phyloP scores from a whole-genome alignment of 2,888 invertebrate species.

The Hedychridium roseum region DNA sequence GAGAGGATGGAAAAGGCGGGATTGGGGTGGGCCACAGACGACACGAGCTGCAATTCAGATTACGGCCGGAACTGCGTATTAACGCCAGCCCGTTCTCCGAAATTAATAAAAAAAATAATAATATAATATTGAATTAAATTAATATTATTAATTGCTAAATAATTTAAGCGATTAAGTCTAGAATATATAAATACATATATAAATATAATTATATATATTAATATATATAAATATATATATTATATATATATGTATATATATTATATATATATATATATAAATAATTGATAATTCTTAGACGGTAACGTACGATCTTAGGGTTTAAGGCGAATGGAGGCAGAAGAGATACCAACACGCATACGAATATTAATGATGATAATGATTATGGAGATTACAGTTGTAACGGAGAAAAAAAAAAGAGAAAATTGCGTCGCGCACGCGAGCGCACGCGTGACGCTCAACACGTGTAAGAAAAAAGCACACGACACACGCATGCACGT shows the following conservation, averaged over 20 bases:
- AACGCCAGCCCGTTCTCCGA: conserved; percentile 62
- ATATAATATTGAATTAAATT: conserved; percentile 56
- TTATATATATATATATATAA: conserved; percentile 42
- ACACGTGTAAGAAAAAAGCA: no score
- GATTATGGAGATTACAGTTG: conserved; percentile 33
- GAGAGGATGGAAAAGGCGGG: conserved; percentile 18
- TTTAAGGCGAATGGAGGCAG: conserved; percentile 46
- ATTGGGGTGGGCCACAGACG: conserved; percentile 13
- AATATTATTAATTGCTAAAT: conserved; percentile 61
- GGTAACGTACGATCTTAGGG: conserved; percentile 54
- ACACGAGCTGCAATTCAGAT: conserved; percentile 36
- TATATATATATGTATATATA: conserved; percentile 40
- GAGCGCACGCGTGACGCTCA: conserved; percentile 18
- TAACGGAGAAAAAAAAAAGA: conserved; percentile 15
- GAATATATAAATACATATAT: conserved; percentile 46
- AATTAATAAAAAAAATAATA: conserved; percentile 59
- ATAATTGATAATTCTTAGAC: conserved; percentile 55
- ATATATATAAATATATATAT: conserved; percentile 44
- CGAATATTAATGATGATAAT: conserved; percentile 45
- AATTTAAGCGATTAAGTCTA: conserved; percentile 58
- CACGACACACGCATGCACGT: no score
- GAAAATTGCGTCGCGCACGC: conserved; percentile 11
- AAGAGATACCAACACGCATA: conserved; percentile 50
- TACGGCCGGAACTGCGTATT: conserved; percentile 56
- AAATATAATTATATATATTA: conserved; percentile 43